Percentiles rank a stretch among this genome's conserved stretches.
Conservation (phyloP, 2,797 vertebrate genomes). For the Zenarchopterus dispar region DNA sequence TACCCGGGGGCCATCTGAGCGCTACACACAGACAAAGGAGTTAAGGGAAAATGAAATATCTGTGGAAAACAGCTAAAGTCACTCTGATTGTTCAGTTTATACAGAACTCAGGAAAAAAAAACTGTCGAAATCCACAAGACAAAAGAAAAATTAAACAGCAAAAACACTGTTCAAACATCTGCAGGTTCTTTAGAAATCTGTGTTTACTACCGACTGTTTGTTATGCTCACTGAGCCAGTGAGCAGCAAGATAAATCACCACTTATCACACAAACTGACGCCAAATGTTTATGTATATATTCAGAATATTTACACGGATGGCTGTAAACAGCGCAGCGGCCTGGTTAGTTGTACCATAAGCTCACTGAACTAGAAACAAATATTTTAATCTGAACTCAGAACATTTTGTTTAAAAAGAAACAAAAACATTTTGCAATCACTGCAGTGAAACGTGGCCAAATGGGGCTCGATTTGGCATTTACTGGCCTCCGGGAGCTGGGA, state of each 20-base stretch:
- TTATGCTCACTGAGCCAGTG: constrained; percentile 49
- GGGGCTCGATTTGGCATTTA: neutral
- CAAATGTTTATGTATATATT: constrained; percentile 42
- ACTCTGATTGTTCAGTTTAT: constrained; percentile 3
- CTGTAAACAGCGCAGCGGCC: constrained; percentile 10
- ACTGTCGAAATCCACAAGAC: neutral
- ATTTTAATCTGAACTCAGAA: constrained; percentile 20
- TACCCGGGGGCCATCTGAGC: constrained; percentile 91
- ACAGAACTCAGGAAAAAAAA: neutral
- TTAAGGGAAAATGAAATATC: neutral
- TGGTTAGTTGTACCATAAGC: constrained; percentile 20
- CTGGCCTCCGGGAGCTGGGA: neutral
- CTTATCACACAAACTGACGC: constrained; percentile 42
- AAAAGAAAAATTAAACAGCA: constrained; percentile 1
- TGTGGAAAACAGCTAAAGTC: neutral
- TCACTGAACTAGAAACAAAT: constrained; percentile 46
- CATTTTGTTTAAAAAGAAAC: neutral
- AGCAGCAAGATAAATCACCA: constrained; percentile 43
- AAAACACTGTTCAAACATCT: neutral
- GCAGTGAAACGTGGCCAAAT: neutral
- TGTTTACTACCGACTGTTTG: constrained; percentile 35
- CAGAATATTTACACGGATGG: constrained; percentile 17
- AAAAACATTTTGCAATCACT: constrained; percentile 7
- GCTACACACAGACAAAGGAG: constrained; percentile 65
- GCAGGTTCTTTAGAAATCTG: constrained; percentile 7